Evolutionary conservation across 2,888 invertebrate species (phyloP).

Genomic region (Schizotus pectinicornis): DNA sequence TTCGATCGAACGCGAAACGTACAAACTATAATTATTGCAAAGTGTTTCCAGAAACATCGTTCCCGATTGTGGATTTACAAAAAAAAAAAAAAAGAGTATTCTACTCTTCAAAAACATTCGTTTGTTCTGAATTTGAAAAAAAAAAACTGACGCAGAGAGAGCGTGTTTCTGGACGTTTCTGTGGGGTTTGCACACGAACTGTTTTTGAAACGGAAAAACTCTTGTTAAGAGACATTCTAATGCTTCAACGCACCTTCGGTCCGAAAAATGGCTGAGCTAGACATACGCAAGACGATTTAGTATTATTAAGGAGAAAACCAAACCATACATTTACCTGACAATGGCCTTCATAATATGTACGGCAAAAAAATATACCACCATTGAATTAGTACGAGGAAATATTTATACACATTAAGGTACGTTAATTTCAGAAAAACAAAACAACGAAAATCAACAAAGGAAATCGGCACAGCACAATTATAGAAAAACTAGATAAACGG

Average conservation of each 20-base stretch:
- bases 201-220: conserved; percentile 18
- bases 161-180: not conserved
- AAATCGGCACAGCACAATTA: conserved; percentile 5
- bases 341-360: conserved; percentile 54
- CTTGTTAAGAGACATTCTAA: conserved; percentile 38
- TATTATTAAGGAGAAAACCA: conserved; percentile 38
- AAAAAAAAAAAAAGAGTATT: not conserved
- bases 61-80: not conserved
- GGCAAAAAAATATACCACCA: conserved; percentile 59
- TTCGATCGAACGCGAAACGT: not conserved
- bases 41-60: not conserved
- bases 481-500: conserved; percentile 4
- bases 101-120: not conserved
- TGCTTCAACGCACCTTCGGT: conserved; percentile 56
- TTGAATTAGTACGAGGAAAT: conserved; percentile 51
- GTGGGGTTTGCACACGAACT: conserved; percentile 10
- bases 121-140: not conserved
- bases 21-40: not conserved
- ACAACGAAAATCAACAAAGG: conserved; percentile 10
- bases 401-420: conserved; percentile 23
- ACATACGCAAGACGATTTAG: conserved; percentile 53
- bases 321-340: conserved; percentile 55
- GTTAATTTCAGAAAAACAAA: conserved; percentile 29
- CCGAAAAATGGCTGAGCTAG: conserved; percentile 53
- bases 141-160: not conserved